Evolutionary conservation across 1,140 invertebrate genomes (phyloP), one percentile per base, ranked within the genome.

Genomic region (Drosophila bipectinata): DNA sequence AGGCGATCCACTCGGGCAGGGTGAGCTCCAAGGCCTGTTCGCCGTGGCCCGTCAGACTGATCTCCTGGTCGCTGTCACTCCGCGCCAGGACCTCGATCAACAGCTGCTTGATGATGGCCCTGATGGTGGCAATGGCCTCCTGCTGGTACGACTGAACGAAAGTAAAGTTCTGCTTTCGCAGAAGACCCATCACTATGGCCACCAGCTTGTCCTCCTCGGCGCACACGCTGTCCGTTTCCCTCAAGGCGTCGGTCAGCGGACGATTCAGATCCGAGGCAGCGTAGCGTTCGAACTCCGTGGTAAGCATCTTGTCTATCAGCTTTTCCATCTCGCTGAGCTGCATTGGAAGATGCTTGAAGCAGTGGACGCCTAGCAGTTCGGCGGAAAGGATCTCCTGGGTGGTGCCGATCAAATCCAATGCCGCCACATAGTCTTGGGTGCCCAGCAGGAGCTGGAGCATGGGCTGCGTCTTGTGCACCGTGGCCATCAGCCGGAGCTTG

Each of bases 321-420:
- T 97, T 96, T 84, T 98, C 96, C 95, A 99, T 97, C 94, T 99
- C 99, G 66, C 95, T 96, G n/a, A 99, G 93, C 92, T 99, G 98
- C 48, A 97, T 97, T 73, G 97, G 96, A 71, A 99, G 93, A 93
- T 99, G 98, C 90, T 98, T 96, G 91, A 99, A 98, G 92, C 98
- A 97, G 84, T 97, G 96, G 48, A 99, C 94, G 26, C 98, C 98
- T 61, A 96, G 95, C 48, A 99, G 93, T 92, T 99, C 97, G 77
- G 97, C 95, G 4, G 94, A 93, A 10, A 99, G 93, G 64, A 99
- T 96, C 92, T 99, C 98, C 93, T 99, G 98, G 1, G 98, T 99
- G 2, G 98, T 98, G 15, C 90, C 90, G 74, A 99, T 99, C 47
- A 99, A 94, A 93, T 99, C 99, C 41, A 99, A 93, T 1, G 99